These are phyloP conservation scores for Aspidapion aeneum DNA, from an alignment of 2,888 invertebrate genomes.

Conservation along the genomic window DNA sequence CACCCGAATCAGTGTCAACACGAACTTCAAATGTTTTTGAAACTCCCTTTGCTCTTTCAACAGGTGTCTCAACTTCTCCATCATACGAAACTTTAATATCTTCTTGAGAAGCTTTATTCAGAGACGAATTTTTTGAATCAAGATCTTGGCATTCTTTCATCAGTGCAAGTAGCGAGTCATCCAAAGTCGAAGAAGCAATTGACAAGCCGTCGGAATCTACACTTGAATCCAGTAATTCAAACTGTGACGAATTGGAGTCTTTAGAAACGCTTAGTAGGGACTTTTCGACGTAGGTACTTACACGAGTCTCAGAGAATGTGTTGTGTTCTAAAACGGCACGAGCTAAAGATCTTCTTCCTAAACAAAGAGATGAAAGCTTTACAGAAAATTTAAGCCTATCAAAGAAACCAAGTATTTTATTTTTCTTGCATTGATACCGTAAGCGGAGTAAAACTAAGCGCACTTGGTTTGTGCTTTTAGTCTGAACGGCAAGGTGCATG, in stretches of 20 bases:
- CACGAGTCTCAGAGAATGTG: constrained; percentile 19
- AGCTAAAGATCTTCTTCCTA: constrained; percentile 29
- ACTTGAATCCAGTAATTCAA: not conserved
- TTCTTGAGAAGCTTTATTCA: not conserved
- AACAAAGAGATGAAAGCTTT: no score
- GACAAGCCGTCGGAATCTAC: not conserved
- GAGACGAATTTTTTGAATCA: not conserved
- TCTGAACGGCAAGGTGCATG: no score
- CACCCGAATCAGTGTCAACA: not conserved
- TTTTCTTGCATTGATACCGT: no score
- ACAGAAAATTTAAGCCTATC: no score
- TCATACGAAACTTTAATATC: not conserved
- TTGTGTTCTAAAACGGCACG: constrained; percentile 36
- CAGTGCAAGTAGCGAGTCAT: not conserved
- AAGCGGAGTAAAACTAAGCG: no score
- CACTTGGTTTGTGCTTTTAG: no score
- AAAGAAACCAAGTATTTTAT: no score
- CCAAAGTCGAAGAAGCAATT: not conserved
- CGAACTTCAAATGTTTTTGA: not conserved
- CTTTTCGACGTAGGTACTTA: not conserved
- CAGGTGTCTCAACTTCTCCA: not conserved
- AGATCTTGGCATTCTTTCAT: not conserved
- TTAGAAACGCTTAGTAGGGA: not conserved
- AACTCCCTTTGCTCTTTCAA: no score
- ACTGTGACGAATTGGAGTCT: not conserved